Evolutionary conservation across 2,113 vertebrate species (phyloP), one percentile per base, ranked within the genome.

Genomic region (Pipa parva): DNA sequence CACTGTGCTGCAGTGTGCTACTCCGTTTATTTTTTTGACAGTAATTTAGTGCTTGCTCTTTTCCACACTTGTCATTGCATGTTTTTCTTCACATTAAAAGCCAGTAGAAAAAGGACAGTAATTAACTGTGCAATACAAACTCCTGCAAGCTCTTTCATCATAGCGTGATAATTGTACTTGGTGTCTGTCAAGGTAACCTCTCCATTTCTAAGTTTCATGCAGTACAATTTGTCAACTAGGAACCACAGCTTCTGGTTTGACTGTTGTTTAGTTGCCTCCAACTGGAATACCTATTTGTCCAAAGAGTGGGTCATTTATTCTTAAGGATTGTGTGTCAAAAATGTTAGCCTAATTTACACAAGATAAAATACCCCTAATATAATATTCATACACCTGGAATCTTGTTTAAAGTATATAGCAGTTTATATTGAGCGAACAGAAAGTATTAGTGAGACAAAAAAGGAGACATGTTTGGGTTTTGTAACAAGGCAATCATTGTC

Each of bases 1-100:
- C 97, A 98, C 88, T 22, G 81, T 74, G 76, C 87, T 57, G 88
- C 89, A 84, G 83, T 76, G 81, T 81, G 80, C 91, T 91, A 84
- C 86, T 91, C 89, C 94, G 93, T 96, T 98, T 98, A 97, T 95
- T 97, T 96, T 95, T 94, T 90, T 94, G 97, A 97, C 97, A 97
- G 95, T 99, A 98, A 99, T 97, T 95, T 97, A 99, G 92, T 97
- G 92, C 92, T 92, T 95, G 95, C 94, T 99, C 97, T 99, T 98
- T 97, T 94, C 92, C 93, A 94, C 93, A 97, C 95, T 97, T 98
- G 97, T 98, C 97, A 97, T 89, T 83, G 89, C 80, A 82, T 97
- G 93, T 98, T 98, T 97, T 95, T 95, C 93, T 91, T 94, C 94
- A 92, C 91, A 94, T 98, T 97, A 97, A 92, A 95, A 94, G 92